These are phyloP conservation scores for Agrotis exclamationis DNA, from an alignment of 2,888 invertebrate genomes.

Conservation along the genomic window DNA sequence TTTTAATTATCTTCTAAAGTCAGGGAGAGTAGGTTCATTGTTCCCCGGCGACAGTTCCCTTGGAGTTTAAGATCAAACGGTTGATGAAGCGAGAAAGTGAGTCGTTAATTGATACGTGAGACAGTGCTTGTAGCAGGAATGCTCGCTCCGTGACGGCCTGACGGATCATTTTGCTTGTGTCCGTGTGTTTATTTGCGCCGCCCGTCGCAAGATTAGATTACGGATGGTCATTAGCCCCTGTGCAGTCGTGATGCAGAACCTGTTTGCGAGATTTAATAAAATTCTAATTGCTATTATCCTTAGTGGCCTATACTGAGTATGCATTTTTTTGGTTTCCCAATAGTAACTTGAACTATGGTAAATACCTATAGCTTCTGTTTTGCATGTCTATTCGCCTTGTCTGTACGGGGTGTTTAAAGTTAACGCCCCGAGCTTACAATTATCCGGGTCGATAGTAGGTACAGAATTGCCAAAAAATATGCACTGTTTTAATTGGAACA, in stretches of 20 bases:
- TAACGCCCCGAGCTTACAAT: neutral
- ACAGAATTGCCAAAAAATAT: too few relatives aligned
- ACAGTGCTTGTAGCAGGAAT: constrained; percentile 60
- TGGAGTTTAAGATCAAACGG: constrained; percentile 41
- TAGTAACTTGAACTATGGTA: constrained; percentile 17
- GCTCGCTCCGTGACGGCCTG: constrained; percentile 56
- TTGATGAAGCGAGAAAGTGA: constrained; percentile 55
- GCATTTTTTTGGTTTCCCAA: constrained; percentile 14
- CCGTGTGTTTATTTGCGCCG: constrained; percentile 71
- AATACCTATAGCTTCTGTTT: too few relatives aligned
- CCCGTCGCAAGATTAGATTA: constrained; percentile 84
- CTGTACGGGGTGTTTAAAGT: neutral
- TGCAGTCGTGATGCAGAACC: constrained; percentile 77
- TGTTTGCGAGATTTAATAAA: constrained; percentile 75
- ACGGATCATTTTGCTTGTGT: constrained; percentile 70
- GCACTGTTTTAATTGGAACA: too few relatives aligned
- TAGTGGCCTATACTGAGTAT: constrained; percentile 53
- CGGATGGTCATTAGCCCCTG: constrained; percentile 84
- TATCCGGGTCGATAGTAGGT: too few relatives aligned
- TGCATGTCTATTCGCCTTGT: too few relatives aligned
- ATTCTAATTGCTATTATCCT: constrained; percentile 67
- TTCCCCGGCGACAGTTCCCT: constrained; percentile 22
- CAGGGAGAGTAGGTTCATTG: constrained; percentile 28
- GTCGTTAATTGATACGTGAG: constrained; percentile 56
- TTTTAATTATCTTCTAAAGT: constrained; percentile 17